Percentiles rank a stretch among this genome's conserved stretches.
These are phyloP conservation scores for Lasioglossum zephyrum DNA, from an alignment of 2,888 invertebrate species.

Conservation along the genomic window DNA sequence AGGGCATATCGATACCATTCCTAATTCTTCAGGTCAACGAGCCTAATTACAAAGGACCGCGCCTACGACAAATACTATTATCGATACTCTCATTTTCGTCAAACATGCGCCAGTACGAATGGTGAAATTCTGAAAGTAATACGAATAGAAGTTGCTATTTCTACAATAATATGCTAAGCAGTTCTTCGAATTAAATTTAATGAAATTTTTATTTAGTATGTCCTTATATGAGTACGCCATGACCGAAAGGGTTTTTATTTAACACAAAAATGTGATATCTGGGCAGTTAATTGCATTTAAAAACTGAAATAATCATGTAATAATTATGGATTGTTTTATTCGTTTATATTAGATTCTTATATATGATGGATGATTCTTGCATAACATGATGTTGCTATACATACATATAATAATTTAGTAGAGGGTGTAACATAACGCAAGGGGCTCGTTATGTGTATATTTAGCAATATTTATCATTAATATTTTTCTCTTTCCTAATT, in stretches of 20 bases:
- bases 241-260: too few relatives aligned
- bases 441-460: not conserved
- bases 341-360: too few relatives aligned
- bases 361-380: not conserved
- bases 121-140: not conserved
- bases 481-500: not conserved
- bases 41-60: constrained; percentile 70
- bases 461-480: not conserved
- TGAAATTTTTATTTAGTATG: too few relatives aligned
- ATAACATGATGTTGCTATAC: not conserved
- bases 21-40: constrained; percentile 73
- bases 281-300: too few relatives aligned
- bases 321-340: too few relatives aligned
- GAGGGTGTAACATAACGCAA: too few relatives aligned
- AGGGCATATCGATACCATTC: constrained; percentile 65
- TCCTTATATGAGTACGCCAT: too few relatives aligned
- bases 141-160: not conserved
- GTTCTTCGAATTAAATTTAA: too few relatives aligned
- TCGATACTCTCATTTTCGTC: constrained; percentile 3
- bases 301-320: too few relatives aligned
- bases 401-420: not conserved
- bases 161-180: too few relatives aligned
- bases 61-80: constrained; percentile 66
- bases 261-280: too few relatives aligned
- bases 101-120: constrained; percentile 1